phyloP scores from a whole-genome alignment of 2,113 vertebrate genomes.

The Alaudala cheleensis region DNA sequence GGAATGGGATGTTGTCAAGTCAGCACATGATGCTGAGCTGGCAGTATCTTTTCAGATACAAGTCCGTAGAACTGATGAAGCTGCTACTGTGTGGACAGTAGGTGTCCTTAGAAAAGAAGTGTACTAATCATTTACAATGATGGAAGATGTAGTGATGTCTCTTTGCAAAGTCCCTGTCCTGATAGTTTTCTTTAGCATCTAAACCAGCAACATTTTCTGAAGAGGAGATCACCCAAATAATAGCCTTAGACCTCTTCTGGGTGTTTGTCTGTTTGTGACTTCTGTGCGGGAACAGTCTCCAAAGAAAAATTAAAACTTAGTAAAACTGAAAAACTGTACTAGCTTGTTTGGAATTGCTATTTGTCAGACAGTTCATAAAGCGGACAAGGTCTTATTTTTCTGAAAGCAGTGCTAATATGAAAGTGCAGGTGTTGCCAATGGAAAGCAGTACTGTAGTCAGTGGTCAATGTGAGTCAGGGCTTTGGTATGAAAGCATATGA shows the following conservation, averaged over 20 bases:
- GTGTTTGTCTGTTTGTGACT: neutral
- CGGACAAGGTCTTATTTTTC: neutral
- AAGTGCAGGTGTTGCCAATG: neutral
- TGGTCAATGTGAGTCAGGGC: neutral
- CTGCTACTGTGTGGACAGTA: constrained; percentile 56
- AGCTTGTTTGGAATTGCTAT: neutral
- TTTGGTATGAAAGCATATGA: fast-evolving
- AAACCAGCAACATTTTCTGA: neutral
- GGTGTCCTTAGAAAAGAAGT: neutral
- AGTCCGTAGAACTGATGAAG: constrained; percentile 22
- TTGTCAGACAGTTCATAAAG: neutral
- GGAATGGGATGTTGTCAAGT: constrained; percentile 63
- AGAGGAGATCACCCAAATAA: neutral
- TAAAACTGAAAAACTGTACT: neutral
- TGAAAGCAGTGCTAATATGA: neutral
- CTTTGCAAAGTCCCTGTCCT: neutral
- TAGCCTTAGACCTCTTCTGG: neutral
- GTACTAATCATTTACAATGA: neutral
- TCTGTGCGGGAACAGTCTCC: neutral
- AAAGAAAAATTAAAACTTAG: neutral
- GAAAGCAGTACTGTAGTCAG: neutral
- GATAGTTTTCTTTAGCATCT: neutral
- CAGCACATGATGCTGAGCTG: constrained; percentile 1
- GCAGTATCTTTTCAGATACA: constrained; percentile 74
- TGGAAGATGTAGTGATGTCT: neutral